A percentile compares a stretch with the other conserved stretches of the same genome.
These are phyloP conservation scores for Balanococcus diminutus DNA, from an alignment of 2,888 invertebrate species.

Conservation along the genomic window DNA sequence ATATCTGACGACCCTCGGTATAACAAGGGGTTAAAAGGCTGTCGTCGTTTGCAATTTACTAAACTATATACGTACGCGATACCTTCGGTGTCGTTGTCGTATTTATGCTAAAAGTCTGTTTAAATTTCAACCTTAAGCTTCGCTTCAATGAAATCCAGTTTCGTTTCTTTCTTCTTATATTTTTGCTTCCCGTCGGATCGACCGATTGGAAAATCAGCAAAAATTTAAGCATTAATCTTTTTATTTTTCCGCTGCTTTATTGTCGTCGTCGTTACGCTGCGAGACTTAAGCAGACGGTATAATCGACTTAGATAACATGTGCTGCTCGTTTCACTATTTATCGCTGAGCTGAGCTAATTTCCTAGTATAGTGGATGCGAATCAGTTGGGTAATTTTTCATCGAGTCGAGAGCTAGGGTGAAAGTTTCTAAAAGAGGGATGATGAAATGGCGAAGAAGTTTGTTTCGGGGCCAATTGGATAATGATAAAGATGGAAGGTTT, in stretches of 20 bases:
- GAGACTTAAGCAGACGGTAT: not conserved
- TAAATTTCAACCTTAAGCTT: not conserved
- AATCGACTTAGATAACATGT: constrained; percentile 18
- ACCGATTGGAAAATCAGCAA: constrained; percentile 33
- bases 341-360: constrained; percentile 15
- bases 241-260: not conserved
- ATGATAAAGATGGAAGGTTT: too few relatives aligned
- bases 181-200: too few relatives aligned
- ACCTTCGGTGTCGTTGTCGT: not conserved
- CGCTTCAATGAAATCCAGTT: not conserved
- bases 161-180: not conserved
- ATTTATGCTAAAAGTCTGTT: too few relatives aligned
- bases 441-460: not conserved
- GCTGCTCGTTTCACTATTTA: not conserved
- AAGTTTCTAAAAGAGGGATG: not conserved
- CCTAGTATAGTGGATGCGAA: not conserved
- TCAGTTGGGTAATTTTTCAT: not conserved
- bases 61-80: not conserved
- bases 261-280: not conserved
- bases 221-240: constrained; percentile 26
- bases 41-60: not conserved
- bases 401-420: too few relatives aligned
- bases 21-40: not conserved
- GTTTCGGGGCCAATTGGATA: too few relatives aligned
- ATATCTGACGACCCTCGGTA: not conserved